Base-by-base conservation (phyloP, 2,888 invertebrate species). In the Piscicola geometra region DNA sequence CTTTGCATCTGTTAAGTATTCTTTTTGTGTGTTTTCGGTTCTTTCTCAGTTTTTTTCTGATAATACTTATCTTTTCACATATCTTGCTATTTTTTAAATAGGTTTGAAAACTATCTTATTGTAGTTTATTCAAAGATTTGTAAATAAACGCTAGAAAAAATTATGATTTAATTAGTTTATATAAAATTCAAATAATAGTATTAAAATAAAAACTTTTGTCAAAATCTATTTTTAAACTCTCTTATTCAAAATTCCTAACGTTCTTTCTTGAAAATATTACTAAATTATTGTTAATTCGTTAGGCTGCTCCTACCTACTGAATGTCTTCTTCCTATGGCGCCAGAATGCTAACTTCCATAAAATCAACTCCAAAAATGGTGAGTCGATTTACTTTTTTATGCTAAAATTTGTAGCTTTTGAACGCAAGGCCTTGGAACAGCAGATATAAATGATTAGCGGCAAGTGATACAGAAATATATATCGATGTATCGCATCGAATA, bases 391-490 rank as follows among this genome's bases (percentile, higher is more conserved):
- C 25, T 56, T n/a, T 25, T 56, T 56, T 56, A 56, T 56, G 60
- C 25, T 56, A 56, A 56, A 3, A 56, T 56, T 56, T 56, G 5
- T 18, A 18, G 60, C 60, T 25, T 56, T 56, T 56, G 60, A 25
- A 5, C 25, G 60, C 60, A 56, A 56, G 60, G 60, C 60, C 60
- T 9, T 18, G 60, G 60, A 56, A 56, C 60, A 56, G 60, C 60
- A 56, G 60, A 56, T 56, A 56, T 56, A 18, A 56, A 56, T 56
- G 60, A 56, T 56, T 56, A 56, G 60, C 60, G 60, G 15, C n/a
- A 56, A 15, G 5, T 5, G 60, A 18, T 5, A 15, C 5, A 56
- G 60, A 18, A 56, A 56, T 56, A 56, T 56, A 56, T 56, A 56
- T 56, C 60, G 60, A 56, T 56, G 60, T 25, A 56, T 25, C 25